A percentile compares a stretch with the other conserved stretches of the same genome.
Conservation (phyloP, 2,888 invertebrate species). For the Cosmia trapezina region DNA sequence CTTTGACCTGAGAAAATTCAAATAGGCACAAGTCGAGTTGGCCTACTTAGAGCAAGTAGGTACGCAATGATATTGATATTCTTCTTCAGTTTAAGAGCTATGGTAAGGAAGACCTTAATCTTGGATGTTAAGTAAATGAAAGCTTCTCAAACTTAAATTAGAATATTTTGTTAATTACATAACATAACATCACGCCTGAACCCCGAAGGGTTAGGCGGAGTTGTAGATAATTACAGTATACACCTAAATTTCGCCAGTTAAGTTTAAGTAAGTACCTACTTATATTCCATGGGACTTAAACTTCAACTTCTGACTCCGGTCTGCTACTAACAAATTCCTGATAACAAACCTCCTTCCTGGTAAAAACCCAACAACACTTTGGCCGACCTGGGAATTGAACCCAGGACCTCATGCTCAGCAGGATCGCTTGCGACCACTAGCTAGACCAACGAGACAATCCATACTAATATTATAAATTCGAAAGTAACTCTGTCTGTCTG, state of each 20-base stretch:
- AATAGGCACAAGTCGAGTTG: not conserved
- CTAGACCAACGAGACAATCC: not conserved
- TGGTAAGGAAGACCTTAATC: not conserved
- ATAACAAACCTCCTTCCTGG: too few relatives aligned
- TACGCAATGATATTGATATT: constrained; percentile 11
- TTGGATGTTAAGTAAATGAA: not conserved
- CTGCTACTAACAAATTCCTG: not conserved
- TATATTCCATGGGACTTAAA: too few relatives aligned
- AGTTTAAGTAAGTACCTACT: not conserved
- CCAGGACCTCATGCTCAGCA: not conserved
- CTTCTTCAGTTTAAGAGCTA: constrained; percentile 5
- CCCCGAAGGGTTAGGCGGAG: not conserved
- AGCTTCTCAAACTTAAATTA: not conserved
- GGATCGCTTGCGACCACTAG: not conserved
- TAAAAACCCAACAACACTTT: not conserved
- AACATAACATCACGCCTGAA: not conserved
- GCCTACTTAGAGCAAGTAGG: not conserved
- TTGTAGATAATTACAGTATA: not conserved
- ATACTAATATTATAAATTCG: too few relatives aligned
- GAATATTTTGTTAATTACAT: not conserved
- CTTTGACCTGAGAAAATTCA: not conserved
- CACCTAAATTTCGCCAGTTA: not conserved
- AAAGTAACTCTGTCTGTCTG: too few relatives aligned
- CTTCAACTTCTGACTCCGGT: not conserved
- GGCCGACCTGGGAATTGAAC: not conserved